Percentiles rank a stretch among this genome's conserved stretches.
Conservation (phyloP, 2,888 invertebrate species). For the Oscheius sp. region DNA sequence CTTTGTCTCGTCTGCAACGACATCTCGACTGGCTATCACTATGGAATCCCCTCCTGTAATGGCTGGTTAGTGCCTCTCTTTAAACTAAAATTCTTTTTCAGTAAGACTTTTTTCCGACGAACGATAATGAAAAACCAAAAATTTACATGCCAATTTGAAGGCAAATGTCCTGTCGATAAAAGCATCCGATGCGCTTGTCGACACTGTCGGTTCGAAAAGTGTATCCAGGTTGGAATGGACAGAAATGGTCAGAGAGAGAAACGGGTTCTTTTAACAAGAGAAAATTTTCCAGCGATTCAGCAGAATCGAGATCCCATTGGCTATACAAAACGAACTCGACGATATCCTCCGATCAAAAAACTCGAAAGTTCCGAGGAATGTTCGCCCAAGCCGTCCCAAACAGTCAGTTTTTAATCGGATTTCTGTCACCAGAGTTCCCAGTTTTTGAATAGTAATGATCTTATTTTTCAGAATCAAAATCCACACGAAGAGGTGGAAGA, state of each 20-base stretch:
- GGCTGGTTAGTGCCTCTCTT: slow-evolving; percentile 55
- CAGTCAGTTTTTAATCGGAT: slow-evolving; percentile 4
- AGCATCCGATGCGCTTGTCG: slow-evolving; percentile 68
- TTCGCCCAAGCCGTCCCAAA: slow-evolving; percentile 33
- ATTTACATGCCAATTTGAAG: slow-evolving; percentile 64
- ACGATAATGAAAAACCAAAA: slow-evolving; percentile 69
- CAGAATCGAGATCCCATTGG: slow-evolving; percentile 70
- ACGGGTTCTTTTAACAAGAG: slow-evolving; percentile 26
- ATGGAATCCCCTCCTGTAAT: slow-evolving; percentile 67
- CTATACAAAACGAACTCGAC: slow-evolving; percentile 67
- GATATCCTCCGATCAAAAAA: slow-evolving; percentile 63
- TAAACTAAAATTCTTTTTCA: slow-evolving; percentile 34
- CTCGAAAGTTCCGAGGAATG: slow-evolving; percentile 46
- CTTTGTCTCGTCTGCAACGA: slow-evolving; percentile 62
- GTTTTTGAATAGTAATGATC: background rate
- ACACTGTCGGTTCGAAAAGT: slow-evolving; percentile 66
- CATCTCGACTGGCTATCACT: slow-evolving; percentile 66
- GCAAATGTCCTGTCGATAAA: slow-evolving; percentile 64
- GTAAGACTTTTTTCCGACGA: slow-evolving; percentile 68
- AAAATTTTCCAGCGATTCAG: slow-evolving; percentile 69
- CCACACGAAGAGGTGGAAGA: slow-evolving; percentile 32
- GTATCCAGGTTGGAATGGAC: slow-evolving; percentile 60
- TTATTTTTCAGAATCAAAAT: background rate
- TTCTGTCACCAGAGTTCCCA: no score
- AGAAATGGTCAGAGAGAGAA: slow-evolving; percentile 40